Conservation (phyloP, 2,113 vertebrate species). For the Coturnix japonica region DNA sequence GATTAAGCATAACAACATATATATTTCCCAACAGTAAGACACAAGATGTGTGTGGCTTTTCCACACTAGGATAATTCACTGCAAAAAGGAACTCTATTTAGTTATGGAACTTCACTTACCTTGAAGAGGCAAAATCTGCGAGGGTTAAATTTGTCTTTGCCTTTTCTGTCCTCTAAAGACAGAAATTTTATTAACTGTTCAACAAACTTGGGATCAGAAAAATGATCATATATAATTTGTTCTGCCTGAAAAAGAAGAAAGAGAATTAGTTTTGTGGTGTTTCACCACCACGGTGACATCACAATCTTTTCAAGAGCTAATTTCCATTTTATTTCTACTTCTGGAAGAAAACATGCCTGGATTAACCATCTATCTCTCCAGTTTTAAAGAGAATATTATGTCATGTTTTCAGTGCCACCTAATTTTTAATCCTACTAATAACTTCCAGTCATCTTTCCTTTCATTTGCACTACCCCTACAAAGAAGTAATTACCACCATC, state of each 20-base stretch:
- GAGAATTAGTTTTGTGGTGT: background rate
- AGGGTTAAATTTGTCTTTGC: conserved; percentile 98
- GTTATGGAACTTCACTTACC: conserved; percentile 76
- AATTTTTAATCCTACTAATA: background rate
- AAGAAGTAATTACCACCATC: background rate
- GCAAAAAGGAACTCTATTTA: background rate
- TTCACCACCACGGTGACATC: background rate
- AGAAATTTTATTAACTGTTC: conserved; percentile 95
- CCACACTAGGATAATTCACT: background rate
- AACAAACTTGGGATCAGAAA: conserved; percentile 92
- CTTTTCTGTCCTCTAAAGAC: conserved; percentile 97
- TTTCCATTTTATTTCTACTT: background rate
- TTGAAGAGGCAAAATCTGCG: conserved; percentile 98
- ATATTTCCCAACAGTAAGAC: background rate
- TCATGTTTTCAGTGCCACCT: background rate
- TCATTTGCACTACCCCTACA: background rate
- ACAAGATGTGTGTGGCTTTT: background rate
- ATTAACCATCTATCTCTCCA: background rate
- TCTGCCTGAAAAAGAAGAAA: conserved; percentile 82
- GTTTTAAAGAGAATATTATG: background rate
- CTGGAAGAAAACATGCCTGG: background rate
- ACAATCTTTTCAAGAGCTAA: background rate
- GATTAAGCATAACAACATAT: background rate
- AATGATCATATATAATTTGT: conserved; percentile 94
- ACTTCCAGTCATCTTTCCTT: background rate